phyloP scores from a whole-genome alignment of 2,113 vertebrate genomes.

The Ameiurus melas region DNA sequence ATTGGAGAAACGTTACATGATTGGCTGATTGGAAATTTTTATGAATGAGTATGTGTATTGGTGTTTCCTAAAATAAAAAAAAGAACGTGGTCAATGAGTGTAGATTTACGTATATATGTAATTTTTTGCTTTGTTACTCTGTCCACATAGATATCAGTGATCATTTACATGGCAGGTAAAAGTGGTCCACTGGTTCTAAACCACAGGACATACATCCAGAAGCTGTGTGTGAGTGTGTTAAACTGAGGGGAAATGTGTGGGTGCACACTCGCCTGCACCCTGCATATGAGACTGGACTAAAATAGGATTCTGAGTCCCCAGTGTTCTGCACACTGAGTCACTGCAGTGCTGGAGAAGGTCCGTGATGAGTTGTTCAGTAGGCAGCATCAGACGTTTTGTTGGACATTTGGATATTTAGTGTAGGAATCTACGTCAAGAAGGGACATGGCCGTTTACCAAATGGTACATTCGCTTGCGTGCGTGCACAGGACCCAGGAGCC shows the following conservation, averaged over 20 bases:
- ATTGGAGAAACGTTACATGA: not conserved
- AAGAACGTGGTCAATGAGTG: not conserved
- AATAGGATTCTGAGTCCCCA: conserved; percentile 53
- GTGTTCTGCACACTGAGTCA: not conserved
- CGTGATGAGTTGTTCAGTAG: not conserved
- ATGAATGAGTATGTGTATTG: not conserved
- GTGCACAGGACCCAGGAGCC: not conserved
- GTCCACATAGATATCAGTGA: not conserved
- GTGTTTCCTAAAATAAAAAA: not conserved
- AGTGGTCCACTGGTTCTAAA: not conserved
- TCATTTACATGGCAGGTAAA: not conserved
- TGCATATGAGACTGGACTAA: conserved; percentile 57
- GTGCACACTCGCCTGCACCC: conserved; percentile 12
- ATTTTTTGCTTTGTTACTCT: not conserved
- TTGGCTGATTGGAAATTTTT: not conserved
- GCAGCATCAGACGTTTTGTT: not conserved
- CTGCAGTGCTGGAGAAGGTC: conserved; percentile 13
- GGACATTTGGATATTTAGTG: not conserved
- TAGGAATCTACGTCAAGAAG: not conserved
- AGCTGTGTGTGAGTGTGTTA: not conserved
- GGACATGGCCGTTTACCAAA: not conserved
- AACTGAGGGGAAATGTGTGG: conserved; percentile 14
- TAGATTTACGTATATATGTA: not conserved
- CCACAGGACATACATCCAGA: not conserved
- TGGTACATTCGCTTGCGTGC: not conserved